Evolutionary conservation across 2,797 vertebrate genomes (phyloP), one percentile per base, ranked within the genome.

Genomic region (Notamacropus eugenii): DNA sequence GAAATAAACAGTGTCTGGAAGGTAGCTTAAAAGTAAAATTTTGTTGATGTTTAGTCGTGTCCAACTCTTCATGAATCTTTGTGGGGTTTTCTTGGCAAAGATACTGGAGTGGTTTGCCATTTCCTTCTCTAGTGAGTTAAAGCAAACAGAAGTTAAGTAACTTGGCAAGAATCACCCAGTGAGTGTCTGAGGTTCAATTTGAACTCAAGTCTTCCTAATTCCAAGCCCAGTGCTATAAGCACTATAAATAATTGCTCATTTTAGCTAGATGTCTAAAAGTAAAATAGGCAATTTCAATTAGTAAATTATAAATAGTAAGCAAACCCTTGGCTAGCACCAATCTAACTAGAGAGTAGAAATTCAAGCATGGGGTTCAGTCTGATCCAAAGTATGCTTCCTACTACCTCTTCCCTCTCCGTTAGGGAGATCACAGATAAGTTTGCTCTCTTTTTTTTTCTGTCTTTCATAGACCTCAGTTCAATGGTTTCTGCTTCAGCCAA

Each of bases 351-450:
- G 19, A 93, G 87, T 90, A 94, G 28, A 22, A 59, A 92, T 57
- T n/a, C 16, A 40, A 55, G 5, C 11, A 28, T 29, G 1, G 16
- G 87, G 28, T 46, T 46, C 34, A 93, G 22, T 6, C 31, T n/a
- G 16, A 87, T 52, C 28, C 29, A 46, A 87, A 87, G 0, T 12
- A 24, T 13, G 11, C 24, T 67, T 93, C 55, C 90, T 54, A 56
- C 50, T 50, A 94, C n/a, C 46, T 52, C 54, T 52, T 91, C 50
- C 56, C 5, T 90, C 54, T 54, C 54, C 31, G 13, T 0, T 56
- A n/a, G 56, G 24, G 24, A 95, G 87, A 92, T 82, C 56, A 54
- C 2, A 19, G 34, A 93, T 93, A 97, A 54, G 55, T 8, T 92
- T 92, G 96, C 40, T 59, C 50, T 74, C 29, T 57, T 54, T 90